Evolutionary conservation across 2,888 invertebrate species (phyloP), one percentile per base, ranked within the genome.

Genomic region (Desoria tigrina): DNA sequence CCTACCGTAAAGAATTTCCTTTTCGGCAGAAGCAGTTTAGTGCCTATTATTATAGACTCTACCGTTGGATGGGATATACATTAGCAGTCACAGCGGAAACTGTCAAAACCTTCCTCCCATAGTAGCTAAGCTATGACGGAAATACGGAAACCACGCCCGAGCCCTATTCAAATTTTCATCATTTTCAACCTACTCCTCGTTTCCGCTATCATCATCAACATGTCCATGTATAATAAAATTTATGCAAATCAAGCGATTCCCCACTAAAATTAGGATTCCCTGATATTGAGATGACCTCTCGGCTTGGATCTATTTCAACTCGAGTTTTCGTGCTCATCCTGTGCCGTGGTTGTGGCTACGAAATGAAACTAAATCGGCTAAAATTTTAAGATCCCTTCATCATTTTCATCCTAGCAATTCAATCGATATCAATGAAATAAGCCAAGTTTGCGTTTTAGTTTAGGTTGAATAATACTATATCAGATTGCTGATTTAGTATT

Each of bases 31-130:
- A n/a, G n/a, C n/a, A n/a, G n/a, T 18, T 51, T 7, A 26, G 18
- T 21, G 4, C 6, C 24, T 21, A 16, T 49, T 7, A 21, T 16
- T 11, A 16, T 7, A 7, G 14, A 7, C 49, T 16, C 26, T 7
- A 6, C 4, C 26, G 6, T 24, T 7, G 21, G 53, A 26, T 54
- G 28, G 23, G 3, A 14, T 24, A 54, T 27, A 11, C 14, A 54
- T 23, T 16, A 32, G 14, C n/a, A 54, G 54, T 54, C 28, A 63
- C 42, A 72, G 63, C 69, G 72, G 72, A 72, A 72, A 63, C 67
- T 65, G 63, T 69, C 66, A 65, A 60, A 59, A 57, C 45, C 58
- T 66, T 66, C 69, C 64, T 56, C 62, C 66, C 65, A 51, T 24
- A 9, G n/a, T n/a, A n/a, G n/a, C n/a, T 9, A 27, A 42, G 21